Evolutionary conservation across 2,888 invertebrate genomes (phyloP), one percentile per base, ranked within the genome.

Genomic region (Aphodius granarius): DNA sequence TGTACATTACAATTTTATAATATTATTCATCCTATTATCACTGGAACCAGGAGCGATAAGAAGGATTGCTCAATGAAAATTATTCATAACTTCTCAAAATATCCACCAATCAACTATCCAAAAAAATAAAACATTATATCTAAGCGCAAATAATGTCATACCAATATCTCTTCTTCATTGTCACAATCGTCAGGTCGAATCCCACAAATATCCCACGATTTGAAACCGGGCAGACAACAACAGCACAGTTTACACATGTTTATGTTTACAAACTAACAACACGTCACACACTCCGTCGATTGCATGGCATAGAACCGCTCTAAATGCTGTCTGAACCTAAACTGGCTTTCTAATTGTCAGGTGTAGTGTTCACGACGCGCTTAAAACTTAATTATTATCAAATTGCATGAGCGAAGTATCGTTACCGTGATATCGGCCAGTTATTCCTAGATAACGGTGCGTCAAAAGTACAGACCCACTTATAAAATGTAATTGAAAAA

Each of bases 171-270:
- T 5, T 20, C 71, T 68, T 76, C 76, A 15, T 73, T 71, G 64
- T 73, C 73, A 5, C 65, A 63, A 16, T 43, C 66, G 43, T 71
- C 73, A 19, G 43, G 71, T 43, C 23, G 23, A 63, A n/a, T 65
- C 3, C 75, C 63, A 63, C 75, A 75, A 17, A 75, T 21, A 72
- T 75, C 75, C 13, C 72, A 63, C 17, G 73, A 71, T 68, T 73
- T 73, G 62, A 76, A 76, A 16, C 68, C 64, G n/a, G 76, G 73
- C 18, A 76, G 73, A 63, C 19, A 20, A 9, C 76, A 76, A 43
- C 71, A 72, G 66, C 76, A 76, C 21, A 73, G 73, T 21, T 73
- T 76, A 43, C 76, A 76, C 76, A 76, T 76, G 70, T 71, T 65
- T 63, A 23, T 68, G n/a, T 16, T 75, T 22, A 64, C 20, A 21